Base-by-base conservation (phyloP, 2,113 vertebrate genomes). In the Aspidoscelis tigris region DNA sequence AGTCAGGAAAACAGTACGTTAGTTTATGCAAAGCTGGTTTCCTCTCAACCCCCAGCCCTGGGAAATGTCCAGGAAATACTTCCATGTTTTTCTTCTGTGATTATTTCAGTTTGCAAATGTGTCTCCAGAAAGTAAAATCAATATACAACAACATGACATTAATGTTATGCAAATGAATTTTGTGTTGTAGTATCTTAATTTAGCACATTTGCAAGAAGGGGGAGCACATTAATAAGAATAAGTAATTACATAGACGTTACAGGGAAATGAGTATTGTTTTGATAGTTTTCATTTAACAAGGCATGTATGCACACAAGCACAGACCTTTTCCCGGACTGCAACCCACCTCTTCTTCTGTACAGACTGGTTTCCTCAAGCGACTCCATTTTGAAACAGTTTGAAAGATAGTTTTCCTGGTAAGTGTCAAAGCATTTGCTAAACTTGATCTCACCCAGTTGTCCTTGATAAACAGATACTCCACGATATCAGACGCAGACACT, bases 401-500 rank as follows among this genome's bases (percentile, higher is more conserved):
- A 80, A 89, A 24, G 2, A 20, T 11, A 61, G 18, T 58, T 61
- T 61, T 16, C 12, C 18, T 61, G 80, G 68, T 85, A 78, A 68
- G 66, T 83, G 84, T 16, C 39, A 74, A 74, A n/a, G 2, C 24
- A 64, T 22, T 65, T 41, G 58, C 22, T 11, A n/a, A 73, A 85
- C 89, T 82, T 39, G 93, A 43, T 89, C 0, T 82, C 77, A 69
- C 55, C 33, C n/a, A 53, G 65, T 44, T 91, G 72, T 90, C 86
- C 39, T 92, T 92, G 71, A 0, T 92, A 82, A 95, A 91, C 92
- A 98, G 98, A 91, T 98, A 95, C 84, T 99, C 99, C 0, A 3
- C 95, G 87, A 89, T 98, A 84, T 99, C 98, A 0, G 97, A 98
- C 0, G 94, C 98, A 0, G 97, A 99, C 0, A 97, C 98, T 0